A percentile compares a stretch with the other conserved stretches of the same genome.
Conservation (phyloP, 23 tunicate species). For the Halocynthia aurantium region DNA sequence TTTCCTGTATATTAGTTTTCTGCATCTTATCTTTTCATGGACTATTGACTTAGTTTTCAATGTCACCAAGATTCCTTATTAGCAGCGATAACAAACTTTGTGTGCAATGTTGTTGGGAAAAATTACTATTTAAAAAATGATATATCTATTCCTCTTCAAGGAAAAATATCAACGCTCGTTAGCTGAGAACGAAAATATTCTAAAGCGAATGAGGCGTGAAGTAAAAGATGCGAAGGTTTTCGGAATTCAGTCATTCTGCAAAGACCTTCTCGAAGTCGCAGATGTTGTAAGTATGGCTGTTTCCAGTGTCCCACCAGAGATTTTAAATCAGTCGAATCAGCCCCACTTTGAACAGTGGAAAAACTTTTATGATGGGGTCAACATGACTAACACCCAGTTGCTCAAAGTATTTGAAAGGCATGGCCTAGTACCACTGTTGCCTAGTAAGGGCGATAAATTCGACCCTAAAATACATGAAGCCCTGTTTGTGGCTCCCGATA, state of each 20-base stretch:
- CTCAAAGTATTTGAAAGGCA: constrained; percentile 77
- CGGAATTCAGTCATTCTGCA: constrained; percentile 87
- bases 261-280: constrained; percentile 83
- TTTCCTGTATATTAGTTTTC: too few species aligned
- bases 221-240: constrained; percentile 59
- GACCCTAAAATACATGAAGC: constrained; percentile 91
- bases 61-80: too few species aligned
- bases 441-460: constrained; percentile 79
- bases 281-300: constrained; percentile 71
- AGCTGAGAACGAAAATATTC: constrained; percentile 90
- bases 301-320: constrained; percentile 47
- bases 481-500: constrained; percentile 63
- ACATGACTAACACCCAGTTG: constrained; percentile 69
- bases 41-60: too few species aligned
- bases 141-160: constrained; percentile 18
- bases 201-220: constrained; percentile 67
- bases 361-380: constrained; percentile 65
- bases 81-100: too few species aligned
- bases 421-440: constrained; percentile 41
- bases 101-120: background rate
- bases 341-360: constrained; percentile 45
- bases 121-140: too few species aligned
- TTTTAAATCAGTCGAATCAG: constrained; percentile 3
- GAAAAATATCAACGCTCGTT: constrained; percentile 79
- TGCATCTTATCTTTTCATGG: too few species aligned